These are phyloP conservation scores for Enteromius fasciolatus DNA, from an alignment of 2,797 vertebrate genomes.

Conservation along the genomic window DNA sequence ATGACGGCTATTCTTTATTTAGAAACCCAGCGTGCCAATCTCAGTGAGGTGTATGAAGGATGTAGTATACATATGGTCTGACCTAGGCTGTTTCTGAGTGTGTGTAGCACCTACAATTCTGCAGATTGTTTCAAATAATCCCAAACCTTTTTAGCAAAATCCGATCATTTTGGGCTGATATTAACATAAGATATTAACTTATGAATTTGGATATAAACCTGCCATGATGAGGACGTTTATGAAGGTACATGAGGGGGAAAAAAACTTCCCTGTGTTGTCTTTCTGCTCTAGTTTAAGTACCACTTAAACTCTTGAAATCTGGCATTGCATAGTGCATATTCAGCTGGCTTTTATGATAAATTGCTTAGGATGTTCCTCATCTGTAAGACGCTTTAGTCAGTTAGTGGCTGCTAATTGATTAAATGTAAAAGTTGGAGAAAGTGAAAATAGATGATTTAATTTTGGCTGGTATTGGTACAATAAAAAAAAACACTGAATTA, in stretches of 20 bases:
- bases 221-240: background rate
- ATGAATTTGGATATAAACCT: background rate
- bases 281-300: background rate
- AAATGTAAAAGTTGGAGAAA: slow-evolving; percentile 5
- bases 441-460: background rate
- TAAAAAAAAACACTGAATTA: background rate
- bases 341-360: background rate
- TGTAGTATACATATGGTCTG: background rate
- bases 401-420: background rate
- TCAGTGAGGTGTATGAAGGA: background rate
- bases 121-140: background rate
- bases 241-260: background rate
- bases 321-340: background rate
- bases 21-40: background rate
- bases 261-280: background rate
- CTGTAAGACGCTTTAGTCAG: background rate
- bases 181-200: background rate
- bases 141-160: background rate
- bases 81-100: background rate
- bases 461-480: background rate
- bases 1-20: background rate
- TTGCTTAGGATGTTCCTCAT: background rate
- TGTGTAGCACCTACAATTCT: background rate
- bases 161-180: background rate
- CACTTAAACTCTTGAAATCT: background rate